phyloP scores from a whole-genome alignment of 2,888 invertebrate species.

The Endomychus coccineus region DNA sequence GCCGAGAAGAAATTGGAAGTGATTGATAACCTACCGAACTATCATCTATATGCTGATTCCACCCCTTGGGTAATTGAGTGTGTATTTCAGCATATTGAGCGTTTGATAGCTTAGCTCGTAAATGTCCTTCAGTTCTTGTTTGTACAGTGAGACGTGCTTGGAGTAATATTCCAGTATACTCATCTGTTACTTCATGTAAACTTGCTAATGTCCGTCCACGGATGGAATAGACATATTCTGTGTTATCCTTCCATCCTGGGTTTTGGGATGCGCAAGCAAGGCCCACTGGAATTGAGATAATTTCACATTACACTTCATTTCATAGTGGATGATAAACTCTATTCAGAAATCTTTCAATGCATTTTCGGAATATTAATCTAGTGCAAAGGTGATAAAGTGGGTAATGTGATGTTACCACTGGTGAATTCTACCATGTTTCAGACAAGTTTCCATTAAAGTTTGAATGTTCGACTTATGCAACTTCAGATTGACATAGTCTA shows the following conservation, averaged over 20 bases:
- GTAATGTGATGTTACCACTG: no score
- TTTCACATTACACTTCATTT: no score
- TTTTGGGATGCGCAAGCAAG: conserved; percentile 33
- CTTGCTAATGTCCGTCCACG: conserved; percentile 51
- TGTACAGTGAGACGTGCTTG: conserved; percentile 51
- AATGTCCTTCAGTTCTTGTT: conserved; percentile 44
- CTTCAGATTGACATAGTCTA: no score
- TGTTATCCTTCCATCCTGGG: conserved; percentile 52
- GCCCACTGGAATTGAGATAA: conserved; percentile 38
- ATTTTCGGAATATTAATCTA: no score
- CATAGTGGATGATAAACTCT: no score
- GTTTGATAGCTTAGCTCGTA: conserved; percentile 43
- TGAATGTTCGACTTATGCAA: no score
- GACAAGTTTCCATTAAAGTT: no score
- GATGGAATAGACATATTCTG: conserved; percentile 53
- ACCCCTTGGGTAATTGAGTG: conserved; percentile 45
- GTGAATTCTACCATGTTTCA: no score
- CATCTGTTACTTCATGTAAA: conserved; percentile 49
- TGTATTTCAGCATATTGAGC: conserved; percentile 48
- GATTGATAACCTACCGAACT: conserved; percentile 48
- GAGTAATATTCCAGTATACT: conserved; percentile 49
- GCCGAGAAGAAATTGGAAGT: conserved; percentile 49
- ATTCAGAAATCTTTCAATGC: no score
- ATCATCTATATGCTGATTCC: conserved; percentile 45
- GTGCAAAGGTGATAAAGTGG: no score